A percentile compares a stretch with the other conserved stretches of the same genome.
phyloP scores from a whole-genome alignment of 2,113 vertebrate species.

The Montifringilla adamsi region DNA sequence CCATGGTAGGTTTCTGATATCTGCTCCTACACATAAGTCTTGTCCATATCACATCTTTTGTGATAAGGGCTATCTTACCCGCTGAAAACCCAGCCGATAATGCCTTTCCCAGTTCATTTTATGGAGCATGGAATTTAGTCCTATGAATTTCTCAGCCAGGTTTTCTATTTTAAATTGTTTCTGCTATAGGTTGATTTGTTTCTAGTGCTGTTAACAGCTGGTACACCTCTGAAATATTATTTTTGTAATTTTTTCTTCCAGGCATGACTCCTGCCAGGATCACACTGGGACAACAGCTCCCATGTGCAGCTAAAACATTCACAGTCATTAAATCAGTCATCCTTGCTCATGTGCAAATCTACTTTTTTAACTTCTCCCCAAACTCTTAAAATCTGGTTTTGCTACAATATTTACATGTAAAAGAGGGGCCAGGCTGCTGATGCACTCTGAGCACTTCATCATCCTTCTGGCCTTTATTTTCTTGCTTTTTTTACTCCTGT shows the following conservation, averaged over 20 bases:
- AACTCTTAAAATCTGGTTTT: neutral
- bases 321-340: neutral
- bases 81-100: neutral
- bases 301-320: neutral
- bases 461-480: neutral
- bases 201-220: neutral
- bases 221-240: neutral
- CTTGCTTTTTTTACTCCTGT: neutral
- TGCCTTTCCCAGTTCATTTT: neutral
- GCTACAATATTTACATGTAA: neutral
- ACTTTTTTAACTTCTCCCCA: neutral
- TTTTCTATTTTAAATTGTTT: neutral
- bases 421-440: neutral
- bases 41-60: neutral
- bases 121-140: neutral
- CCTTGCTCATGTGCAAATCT: neutral
- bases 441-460: neutral
- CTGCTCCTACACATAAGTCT: neutral
- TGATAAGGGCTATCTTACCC: neutral
- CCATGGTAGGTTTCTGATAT: neutral
- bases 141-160: neutral
- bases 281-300: neutral
- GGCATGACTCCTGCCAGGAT: neutral
- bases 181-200: neutral
- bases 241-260: neutral